Evolutionary conservation across 2,888 invertebrate genomes (phyloP), one percentile per base, ranked within the genome.

Genomic region (Eristalis intricaria): DNA sequence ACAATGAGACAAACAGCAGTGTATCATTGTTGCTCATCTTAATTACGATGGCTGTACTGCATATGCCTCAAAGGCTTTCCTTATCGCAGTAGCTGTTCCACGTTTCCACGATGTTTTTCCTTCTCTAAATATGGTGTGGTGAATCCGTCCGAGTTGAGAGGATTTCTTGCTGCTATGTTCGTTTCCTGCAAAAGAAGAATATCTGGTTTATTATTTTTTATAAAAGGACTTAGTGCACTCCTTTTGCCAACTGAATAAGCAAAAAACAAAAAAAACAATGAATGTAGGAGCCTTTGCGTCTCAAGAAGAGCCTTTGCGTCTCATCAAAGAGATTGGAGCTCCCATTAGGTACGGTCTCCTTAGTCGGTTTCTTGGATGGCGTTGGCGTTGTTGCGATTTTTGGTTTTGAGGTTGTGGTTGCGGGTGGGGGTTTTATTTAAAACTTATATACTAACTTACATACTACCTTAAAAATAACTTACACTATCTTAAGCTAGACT

Each of bases 121-220:
- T 29, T 68, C 66, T 23, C 66, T 43, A n/a, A n/a, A 43, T 7
- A 43, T 11, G 1, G 15, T 43, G 2, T 50, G 1, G 15, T 43
- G 2, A 29, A 68, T 69, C 50, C 56, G 2, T 19, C 29, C 10
- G 68, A 0, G 10, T 50, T 32, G 32, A n/a, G 32, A 8, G 1
- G 15, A 10, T 56, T 50, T 3, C 50, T n/a, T 29, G 10, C 8
- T 1, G 2, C 50, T 1, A 58, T 22, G n/a, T 29, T 70, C 8
- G 58, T 70, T 70, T 70, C 58, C 69, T 70, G 38, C 50, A 60
- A 70, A 22, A 58, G 13, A 60, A 35, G 19, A 60, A 70, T 58
- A 32, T 70, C 69, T 1, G 35, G 32, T 60, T 58, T 70, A 7
- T 56, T 50, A 7, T 15, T 19, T 32, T 69, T 69, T 22, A 56